Evolutionary conservation across 1,140 invertebrate species (phyloP), one percentile per base, ranked within the genome.

Genomic region (Pemphigus obesinymphae): DNA sequence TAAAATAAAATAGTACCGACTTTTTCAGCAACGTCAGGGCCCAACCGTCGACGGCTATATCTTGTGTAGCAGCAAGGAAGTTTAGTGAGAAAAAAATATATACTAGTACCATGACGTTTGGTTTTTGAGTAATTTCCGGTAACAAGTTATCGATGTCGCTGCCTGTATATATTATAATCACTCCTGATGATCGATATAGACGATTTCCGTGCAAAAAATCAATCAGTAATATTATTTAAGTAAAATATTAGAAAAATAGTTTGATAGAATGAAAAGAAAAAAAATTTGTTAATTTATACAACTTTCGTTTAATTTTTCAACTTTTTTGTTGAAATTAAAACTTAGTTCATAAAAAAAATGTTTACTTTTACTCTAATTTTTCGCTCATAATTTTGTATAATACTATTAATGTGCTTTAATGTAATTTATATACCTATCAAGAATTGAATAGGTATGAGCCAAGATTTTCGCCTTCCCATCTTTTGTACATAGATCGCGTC

Each of bases 31-130:
- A 99, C 3, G 97, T 99, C 3, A 99, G 88, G 1, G 97, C 97
- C 98, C 98, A 99, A 8, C 98, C 98, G 90, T 99, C 98, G 1
- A 99, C 97, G 70, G 96, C 97, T 86, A 99, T 98, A 87, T 99
- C 98, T 89, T 99, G 98, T 23, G 97, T 99, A 1, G 98, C 97
- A 17, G 97, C 97, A 78, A 99, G 88, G 85, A 98, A 97, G 85
- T 97, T 98, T 0, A 99, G 88, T 66, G 91, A 88, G 85, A 99
- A 95, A 88, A 99, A 99, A 61, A 96, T 89, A 23, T 90, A 84
- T 13, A 96, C 97, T 6, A 99, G 87, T 34, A 93, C 86, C 45
- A 88, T 89, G 70, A 99, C 93, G 85, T 95, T 93, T 0, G 96
- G 95, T n/a, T 89, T 50, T 45, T 29, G 43, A 10, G 61, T n/a